Base-by-base conservation (phyloP, 2,113 vertebrate species). In the Oncorhynchus clarkii region DNA sequence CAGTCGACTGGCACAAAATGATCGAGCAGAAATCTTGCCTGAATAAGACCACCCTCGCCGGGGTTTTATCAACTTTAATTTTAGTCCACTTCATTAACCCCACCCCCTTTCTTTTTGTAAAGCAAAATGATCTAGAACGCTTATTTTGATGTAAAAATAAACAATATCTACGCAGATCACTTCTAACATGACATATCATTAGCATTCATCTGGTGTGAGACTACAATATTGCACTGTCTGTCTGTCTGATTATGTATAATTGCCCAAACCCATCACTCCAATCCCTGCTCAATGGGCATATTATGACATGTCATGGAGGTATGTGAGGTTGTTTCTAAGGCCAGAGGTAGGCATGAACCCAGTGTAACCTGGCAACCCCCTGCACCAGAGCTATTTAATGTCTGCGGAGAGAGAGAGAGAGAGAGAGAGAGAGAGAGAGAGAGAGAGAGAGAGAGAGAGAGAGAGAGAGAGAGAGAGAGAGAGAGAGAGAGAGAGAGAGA, bases 301-400 rank as follows among this genome's bases (percentile, higher is more conserved):
- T 84, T 70, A 68, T 60, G 79, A 45, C 54, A 20, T 85, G 77
- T 83, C 79, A 79, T 26, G 31, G 67, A 86, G 87, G 80, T 82
- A 87, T 86, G 82, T 24, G 1, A n/a, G 26, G 78, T 67, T 64
- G 74, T 82, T 84, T 82, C 57, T 66, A 81, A 73, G 60, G 81
- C 62, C 75, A 64, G 65, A 73, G 71, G 70, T 78, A 82, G 86
- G 85, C 79, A 81, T 12, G 5, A 22, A 49, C 84, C 82, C 84
- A 88, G 74, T 20, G 1, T 62, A 75, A 39, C 75, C 75, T 68
- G 81, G 84, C 81, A 78, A 54, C 71, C 70, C 88, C 71, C 72
- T 80, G 6, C 74, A 76, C 80, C 85, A 67, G 72, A 77, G 72
- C 80, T 71, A 80, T 82, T 67, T 79, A 75, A 80, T 16, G 75